Conservation (phyloP, 1,140 invertebrate genomes). For the Ganaspis sp. region DNA sequence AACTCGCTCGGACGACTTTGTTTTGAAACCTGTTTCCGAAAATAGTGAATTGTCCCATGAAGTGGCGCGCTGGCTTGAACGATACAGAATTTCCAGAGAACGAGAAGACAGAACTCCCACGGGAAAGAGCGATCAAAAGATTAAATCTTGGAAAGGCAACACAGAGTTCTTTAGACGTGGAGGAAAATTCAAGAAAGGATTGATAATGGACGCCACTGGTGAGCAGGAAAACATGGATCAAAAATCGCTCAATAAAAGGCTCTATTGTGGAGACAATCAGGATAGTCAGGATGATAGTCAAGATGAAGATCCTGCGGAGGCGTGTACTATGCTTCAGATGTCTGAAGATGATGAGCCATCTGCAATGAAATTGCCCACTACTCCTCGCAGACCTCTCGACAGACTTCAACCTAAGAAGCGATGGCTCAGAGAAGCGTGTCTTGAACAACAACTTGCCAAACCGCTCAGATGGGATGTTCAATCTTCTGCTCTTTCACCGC, state of each 20-base stretch:
- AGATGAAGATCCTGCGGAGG: slow-evolving; percentile 68
- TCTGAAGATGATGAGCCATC: slow-evolving; percentile 68
- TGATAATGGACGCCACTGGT: slow-evolving; percentile 70
- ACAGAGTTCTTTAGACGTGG: slow-evolving; percentile 64
- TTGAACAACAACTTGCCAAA: slow-evolving; percentile 76
- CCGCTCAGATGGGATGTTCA: slow-evolving; percentile 73
- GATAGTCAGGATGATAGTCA: slow-evolving; percentile 73
- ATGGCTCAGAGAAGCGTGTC: slow-evolving; percentile 79
- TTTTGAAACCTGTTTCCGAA: slow-evolving; percentile 75
- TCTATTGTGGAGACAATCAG: slow-evolving; percentile 67
- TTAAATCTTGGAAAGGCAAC: slow-evolving; percentile 70
- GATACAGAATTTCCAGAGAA: slow-evolving; percentile 74
- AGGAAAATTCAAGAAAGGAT: slow-evolving; percentile 70
- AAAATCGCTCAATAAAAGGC: slow-evolving; percentile 60
- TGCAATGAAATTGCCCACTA: slow-evolving; percentile 59
- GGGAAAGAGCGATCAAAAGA: slow-evolving; percentile 71
- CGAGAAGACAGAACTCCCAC: slow-evolving; percentile 75
- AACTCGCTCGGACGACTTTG: slow-evolving; percentile 77
- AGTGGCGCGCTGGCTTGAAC: slow-evolving; percentile 78
- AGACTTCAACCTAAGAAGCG: slow-evolving; percentile 80
- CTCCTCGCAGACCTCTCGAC: slow-evolving; percentile 67
- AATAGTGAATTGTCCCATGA: slow-evolving; percentile 78
- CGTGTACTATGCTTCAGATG: slow-evolving; percentile 62
- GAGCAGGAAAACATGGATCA: slow-evolving; percentile 72
- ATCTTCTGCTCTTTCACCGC: not conserved